Base-by-base conservation (phyloP, 2,888 invertebrate species). In the Metalampra italica region DNA sequence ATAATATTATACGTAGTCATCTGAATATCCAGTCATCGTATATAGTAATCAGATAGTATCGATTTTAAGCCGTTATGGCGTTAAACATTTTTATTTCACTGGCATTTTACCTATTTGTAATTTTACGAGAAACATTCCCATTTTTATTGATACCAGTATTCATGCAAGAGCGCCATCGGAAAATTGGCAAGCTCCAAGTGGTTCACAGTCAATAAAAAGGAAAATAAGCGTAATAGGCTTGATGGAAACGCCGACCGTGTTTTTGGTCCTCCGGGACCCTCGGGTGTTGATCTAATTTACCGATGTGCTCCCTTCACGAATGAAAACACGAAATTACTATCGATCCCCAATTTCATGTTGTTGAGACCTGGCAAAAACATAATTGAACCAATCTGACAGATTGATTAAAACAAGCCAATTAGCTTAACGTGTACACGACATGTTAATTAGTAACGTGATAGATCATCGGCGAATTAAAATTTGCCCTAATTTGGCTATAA, bases 231-330 rank as follows among this genome's bases (percentile, higher is more conserved):
- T 71, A 77, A 75, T 68, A 56, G 70, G 68, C 69, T 68, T 71
- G 73, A 72, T 69, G 66, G 68, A 66, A 66, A 59, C 41, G 56
- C 61, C 61, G 63, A 54, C 67, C 62, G 66, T 64, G 68, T 68
- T 73, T 65, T 64, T 46, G 59, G 57, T 56, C 71, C 66, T 67
- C 53, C 37, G 68, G 63, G 71, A 68, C 56, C 53, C 46, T 47
- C 57, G 48, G 60, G 63, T 66, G 68, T 66, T 74, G 70, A 78
- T 77, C 73, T 74, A 73, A 78, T 78, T 75, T 75, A 56, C 64
- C 64, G 59, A 66, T 65, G 57, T 53, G 55, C 52, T 39, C 49
- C 54, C 43, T 54, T 47, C 47, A 50, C 57, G 51, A 60, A 51
- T 53, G 55, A 59, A 62, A 65, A 64, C 60, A 62, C 57, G 50